Conservation (phyloP, 2,113 vertebrate genomes). For the Cinclus mexicanus region DNA sequence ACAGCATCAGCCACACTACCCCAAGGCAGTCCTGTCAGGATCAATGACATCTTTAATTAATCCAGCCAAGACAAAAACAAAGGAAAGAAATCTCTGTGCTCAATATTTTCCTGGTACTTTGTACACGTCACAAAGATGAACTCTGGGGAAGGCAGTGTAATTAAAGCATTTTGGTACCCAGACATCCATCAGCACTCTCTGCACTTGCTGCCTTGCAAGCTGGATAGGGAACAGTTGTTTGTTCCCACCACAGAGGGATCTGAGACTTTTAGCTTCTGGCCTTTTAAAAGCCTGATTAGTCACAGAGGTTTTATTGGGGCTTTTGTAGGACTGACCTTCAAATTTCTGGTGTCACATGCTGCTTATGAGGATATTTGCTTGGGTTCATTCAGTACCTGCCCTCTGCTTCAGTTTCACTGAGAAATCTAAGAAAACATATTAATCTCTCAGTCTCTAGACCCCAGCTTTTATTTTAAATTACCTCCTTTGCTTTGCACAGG, state of each 20-base stretch:
- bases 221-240: background rate
- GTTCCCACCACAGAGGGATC: background rate
- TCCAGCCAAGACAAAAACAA: background rate
- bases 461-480: background rate
- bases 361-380: background rate
- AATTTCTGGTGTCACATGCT: background rate
- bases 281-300: background rate
- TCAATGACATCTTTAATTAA: conserved; percentile 43
- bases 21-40: conserved; percentile 32
- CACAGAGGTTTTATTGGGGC: background rate
- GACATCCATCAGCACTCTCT: background rate
- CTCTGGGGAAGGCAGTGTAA: background rate
- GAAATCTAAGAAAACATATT: background rate
- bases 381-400: background rate
- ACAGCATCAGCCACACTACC: background rate
- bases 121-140: background rate
- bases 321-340: background rate
- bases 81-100: background rate
- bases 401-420: background rate
- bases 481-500: background rate
- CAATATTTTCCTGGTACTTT: background rate
- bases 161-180: background rate
- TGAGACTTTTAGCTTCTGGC: background rate
- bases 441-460: background rate
- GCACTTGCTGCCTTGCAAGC: background rate